Conservation (phyloP, 2,797 vertebrate genomes). For the Malacoraja senta region DNA sequence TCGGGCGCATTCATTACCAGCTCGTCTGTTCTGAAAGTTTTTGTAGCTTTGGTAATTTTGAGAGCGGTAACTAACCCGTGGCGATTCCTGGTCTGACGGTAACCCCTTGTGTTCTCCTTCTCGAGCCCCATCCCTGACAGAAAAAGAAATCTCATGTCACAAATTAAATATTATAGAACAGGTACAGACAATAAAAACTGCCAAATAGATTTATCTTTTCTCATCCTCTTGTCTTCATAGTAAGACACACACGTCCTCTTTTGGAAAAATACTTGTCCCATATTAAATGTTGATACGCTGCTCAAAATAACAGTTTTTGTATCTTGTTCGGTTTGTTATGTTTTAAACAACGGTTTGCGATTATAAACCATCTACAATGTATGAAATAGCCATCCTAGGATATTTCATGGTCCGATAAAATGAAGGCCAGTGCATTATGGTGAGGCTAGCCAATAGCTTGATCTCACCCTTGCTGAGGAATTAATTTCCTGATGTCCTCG, state of each 20-base stretch:
- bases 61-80: constrained; percentile 97
- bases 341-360: not conserved
- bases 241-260: not conserved
- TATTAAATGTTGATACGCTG: not conserved
- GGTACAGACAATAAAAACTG: not conserved
- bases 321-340: not conserved
- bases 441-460: not conserved
- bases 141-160: constrained; percentile 31
- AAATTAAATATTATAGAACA: not conserved
- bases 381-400: not conserved
- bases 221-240: not conserved
- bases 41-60: constrained; percentile 92
- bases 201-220: not conserved
- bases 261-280: not conserved
- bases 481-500: no score
- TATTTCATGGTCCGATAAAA: not conserved
- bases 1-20: constrained; percentile 62
- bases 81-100: constrained; percentile 83
- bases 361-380: not conserved
- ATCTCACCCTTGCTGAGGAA: not conserved
- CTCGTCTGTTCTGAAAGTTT: constrained; percentile 82
- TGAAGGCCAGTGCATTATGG: not conserved
- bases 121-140: constrained; percentile 68
- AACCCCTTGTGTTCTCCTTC: constrained; percentile 78
- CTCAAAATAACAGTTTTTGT: not conserved